Conservation (phyloP, 2,888 invertebrate genomes). For the Morpho achilles region DNA sequence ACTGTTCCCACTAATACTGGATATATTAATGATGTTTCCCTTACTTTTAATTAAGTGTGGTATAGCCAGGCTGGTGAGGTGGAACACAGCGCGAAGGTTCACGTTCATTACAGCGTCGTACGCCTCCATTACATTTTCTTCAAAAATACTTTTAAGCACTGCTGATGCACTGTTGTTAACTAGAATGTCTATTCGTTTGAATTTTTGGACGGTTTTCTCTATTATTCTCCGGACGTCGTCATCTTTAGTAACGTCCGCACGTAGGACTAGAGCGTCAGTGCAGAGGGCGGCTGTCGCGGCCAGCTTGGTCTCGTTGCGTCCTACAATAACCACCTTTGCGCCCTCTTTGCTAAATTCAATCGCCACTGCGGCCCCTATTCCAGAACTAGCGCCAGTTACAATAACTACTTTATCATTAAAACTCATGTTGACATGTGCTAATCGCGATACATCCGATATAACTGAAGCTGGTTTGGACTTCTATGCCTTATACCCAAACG, state of each 20-base stretch:
- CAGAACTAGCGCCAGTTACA: constrained; percentile 1
- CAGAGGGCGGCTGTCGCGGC: neutral
- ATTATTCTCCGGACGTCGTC: constrained; percentile 1
- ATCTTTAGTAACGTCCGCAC: constrained; percentile 4
- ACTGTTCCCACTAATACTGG: neutral
- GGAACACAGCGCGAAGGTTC: constrained; percentile 8
- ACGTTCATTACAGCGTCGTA: constrained; percentile 1
- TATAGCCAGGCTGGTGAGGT: constrained; percentile 2
- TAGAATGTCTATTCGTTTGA: constrained; percentile 2
- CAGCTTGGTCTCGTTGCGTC: constrained; percentile 4
- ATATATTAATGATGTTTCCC: constrained; percentile 2
- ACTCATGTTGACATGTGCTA: neutral
- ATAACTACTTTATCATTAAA: constrained; percentile 5
- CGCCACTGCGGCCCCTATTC: constrained; percentile 6
- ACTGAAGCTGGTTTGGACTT: too few species aligned
- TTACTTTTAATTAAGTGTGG: constrained; percentile 4
- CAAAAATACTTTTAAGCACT: neutral
- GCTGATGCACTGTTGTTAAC: constrained; percentile 1
- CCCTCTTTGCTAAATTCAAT: constrained; percentile 4
- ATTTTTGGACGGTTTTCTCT: neutral
- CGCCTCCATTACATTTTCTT: constrained; percentile 3
- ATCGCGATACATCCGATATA: too few species aligned
- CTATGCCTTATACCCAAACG: too few species aligned
- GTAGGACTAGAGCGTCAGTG: neutral
- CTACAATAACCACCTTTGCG: constrained; percentile 3